Conservation (phyloP, 2,113 vertebrate species). For the Halcyon senegalensis region DNA sequence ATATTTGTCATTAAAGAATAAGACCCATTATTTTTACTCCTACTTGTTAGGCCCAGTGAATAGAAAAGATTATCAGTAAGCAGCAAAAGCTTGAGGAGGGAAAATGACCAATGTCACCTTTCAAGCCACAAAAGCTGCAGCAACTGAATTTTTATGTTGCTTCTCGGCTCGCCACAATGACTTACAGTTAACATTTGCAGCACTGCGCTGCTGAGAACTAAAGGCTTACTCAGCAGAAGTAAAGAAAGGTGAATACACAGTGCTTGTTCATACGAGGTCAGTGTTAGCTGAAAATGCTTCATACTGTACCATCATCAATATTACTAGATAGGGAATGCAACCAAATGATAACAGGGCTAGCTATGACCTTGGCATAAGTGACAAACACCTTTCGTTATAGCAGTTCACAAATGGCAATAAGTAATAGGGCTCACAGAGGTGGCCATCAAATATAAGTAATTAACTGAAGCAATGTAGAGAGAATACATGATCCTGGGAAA, state of each 20-base stretch:
- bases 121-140: conserved; percentile 36
- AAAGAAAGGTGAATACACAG: not conserved
- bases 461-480: conserved; percentile 55
- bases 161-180: conserved; percentile 27
- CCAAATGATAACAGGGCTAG: conserved; percentile 27
- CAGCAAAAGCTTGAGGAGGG: not conserved
- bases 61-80: conserved; percentile 7
- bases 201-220: not conserved
- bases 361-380: conserved; percentile 66
- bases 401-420: conserved; percentile 67
- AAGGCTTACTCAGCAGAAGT: conserved; percentile 52
- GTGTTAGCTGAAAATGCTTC: not conserved
- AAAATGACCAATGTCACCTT: conserved; percentile 35
- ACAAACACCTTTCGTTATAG: conserved; percentile 55
- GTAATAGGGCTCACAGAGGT: conserved; percentile 57
- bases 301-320: conserved; percentile 15
- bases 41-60: not conserved
- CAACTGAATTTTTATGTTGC: conserved; percentile 57
- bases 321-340: conserved; percentile 24
- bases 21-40: not conserved
- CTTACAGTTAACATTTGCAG: conserved; percentile 63
- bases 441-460: conserved; percentile 76
- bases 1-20: not conserved
- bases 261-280: not conserved
- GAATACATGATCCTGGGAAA: conserved; percentile 68